Evolutionary conservation across 2,113 vertebrate species (phyloP).

Genomic region (Ameiurus melas): DNA sequence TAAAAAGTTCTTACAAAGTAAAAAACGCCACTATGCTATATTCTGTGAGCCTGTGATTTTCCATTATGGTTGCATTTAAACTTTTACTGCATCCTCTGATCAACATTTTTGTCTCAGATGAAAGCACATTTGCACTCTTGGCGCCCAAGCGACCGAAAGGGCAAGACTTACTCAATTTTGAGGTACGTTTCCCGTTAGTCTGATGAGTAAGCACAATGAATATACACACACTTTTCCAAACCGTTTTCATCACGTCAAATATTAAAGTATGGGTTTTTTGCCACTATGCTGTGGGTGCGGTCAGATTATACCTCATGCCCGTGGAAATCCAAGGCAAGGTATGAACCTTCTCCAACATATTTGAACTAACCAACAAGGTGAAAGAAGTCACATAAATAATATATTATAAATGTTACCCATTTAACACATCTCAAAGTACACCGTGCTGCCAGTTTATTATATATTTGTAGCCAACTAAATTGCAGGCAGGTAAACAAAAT

Average conservation of each 20-base stretch:
- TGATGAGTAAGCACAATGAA: not conserved
- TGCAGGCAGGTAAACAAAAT: not conserved
- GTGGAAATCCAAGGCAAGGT: not conserved
- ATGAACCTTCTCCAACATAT: not conserved
- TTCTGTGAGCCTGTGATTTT: not conserved
- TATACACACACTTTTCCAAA: slow-evolving; percentile 23
- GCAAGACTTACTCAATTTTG: not conserved
- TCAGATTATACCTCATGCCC: not conserved
- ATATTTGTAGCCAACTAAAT: not conserved
- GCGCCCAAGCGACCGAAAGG: not conserved
- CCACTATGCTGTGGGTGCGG: not conserved
- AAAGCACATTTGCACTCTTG: not conserved
- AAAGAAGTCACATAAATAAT: not conserved
- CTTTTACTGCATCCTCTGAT: not conserved
- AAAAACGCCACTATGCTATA: not conserved
- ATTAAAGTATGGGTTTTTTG: not conserved
- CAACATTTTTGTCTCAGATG: not conserved
- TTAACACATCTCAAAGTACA: not conserved
- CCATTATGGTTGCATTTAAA: not conserved
- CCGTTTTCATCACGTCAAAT: slow-evolving; percentile 1
- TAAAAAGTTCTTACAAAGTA: not conserved
- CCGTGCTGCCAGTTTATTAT: not conserved
- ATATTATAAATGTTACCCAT: not conserved
- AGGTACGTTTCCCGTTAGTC: not conserved
- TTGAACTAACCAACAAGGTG: not conserved